Base-by-base conservation (phyloP, 2,113 vertebrate species). In the Opisthocomus hoazin region DNA sequence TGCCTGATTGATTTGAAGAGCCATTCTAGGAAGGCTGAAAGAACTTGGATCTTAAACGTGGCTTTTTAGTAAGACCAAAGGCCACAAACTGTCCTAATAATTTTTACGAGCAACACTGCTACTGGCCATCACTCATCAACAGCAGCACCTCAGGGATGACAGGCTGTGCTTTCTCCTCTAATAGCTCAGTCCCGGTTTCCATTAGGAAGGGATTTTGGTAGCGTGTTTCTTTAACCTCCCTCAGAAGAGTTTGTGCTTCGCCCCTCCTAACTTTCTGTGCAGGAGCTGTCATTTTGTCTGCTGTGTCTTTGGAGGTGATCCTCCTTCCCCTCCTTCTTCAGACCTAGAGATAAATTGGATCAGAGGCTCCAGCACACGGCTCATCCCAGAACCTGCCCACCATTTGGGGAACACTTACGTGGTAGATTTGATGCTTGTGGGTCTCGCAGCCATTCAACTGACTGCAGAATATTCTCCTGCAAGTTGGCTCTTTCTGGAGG, bases 391-490 rank as follows among this genome's bases (percentile, higher is more conserved):
- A 34, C 46, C 36, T 70, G 58, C 43, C 37, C 16, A 15, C 36
- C 18, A 5, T 68, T 18, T 68, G 69, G n/a, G 51, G n/a, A 60
- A 41, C 15, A 12, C 15, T 45, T 21, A 17, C 0, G 2, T 48
- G 19, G 37, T 20, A 5, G 9, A 77, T 93, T 56, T 36, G 43
- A 24, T 32, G 46, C 48, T 63, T 70, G 32, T 2, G 3, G 12
- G 7, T 53, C 41, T 87, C 10, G 4, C 2, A 14, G 48, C 43
- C 1, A 0, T 50, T 58, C 41, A 79, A 7, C n/a, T 54, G 39
- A 29, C 27, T 58, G 54, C 22, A 87, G 46, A 96, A n/a, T 29
- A n/a, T 18, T 39, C 71, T 54, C 39, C 39, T 71, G 71, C 53
- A 58, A 18, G 68, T 43, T 89, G 50, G 15, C 27, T 92, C 36